Evolutionary conservation across 2,797 vertebrate genomes (phyloP).

Genomic region (Gymnocypris eckloni): DNA sequence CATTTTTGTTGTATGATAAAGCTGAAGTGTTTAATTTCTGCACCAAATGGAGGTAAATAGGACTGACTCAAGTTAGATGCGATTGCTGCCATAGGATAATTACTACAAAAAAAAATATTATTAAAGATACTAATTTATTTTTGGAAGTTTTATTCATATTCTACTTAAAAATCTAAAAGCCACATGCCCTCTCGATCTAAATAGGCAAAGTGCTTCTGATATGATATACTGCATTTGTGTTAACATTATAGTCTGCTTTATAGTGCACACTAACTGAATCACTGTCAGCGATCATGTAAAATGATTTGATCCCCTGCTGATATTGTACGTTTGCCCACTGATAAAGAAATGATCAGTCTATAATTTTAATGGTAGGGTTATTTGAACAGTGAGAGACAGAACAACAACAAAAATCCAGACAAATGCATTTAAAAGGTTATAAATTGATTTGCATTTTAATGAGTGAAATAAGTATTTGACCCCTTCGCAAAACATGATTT

Average conservation of each 20-base stretch:
- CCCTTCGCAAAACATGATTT: too few relatives aligned
- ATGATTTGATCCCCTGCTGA: too few relatives aligned
- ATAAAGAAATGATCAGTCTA: too few relatives aligned
- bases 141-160: neutral
- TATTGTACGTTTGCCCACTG: too few relatives aligned
- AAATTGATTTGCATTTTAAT: too few relatives aligned
- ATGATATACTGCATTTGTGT: constrained; percentile 1
- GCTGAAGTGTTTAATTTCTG: neutral
- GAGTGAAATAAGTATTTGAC: too few relatives aligned
- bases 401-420: too few relatives aligned
- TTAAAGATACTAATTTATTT: neutral
- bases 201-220: constrained; percentile 3
- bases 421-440: too few relatives aligned
- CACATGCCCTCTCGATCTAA: neutral
- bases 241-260: constrained; percentile 28
- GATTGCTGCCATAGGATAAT: neutral
- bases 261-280: constrained; percentile 34
- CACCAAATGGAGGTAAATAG: neutral
- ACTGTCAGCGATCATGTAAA: neutral
- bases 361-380: too few relatives aligned
- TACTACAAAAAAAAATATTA: neutral
- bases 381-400: too few relatives aligned
- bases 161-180: neutral
- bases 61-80: neutral
- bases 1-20: neutral